These are phyloP conservation scores for Ctenopoma multispine DNA, from an alignment of 2,797 vertebrate genomes.

Conservation along the genomic window DNA sequence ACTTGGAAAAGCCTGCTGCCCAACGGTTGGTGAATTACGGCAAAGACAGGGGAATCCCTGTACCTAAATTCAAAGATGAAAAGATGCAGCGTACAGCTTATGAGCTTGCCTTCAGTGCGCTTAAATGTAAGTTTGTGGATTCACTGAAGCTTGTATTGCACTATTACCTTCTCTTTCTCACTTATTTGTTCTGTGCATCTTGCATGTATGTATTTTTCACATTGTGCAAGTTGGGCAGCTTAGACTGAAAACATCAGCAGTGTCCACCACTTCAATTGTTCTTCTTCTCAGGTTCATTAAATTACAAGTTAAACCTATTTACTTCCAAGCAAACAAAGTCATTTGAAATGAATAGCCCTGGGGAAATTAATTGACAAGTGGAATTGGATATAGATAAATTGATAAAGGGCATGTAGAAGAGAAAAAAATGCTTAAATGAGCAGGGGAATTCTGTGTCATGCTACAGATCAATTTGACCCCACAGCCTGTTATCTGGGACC, in stretches of 20 bases:
- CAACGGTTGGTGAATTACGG: constrained; percentile 84
- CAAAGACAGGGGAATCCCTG: constrained; percentile 43
- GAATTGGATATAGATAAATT: constrained; percentile 73
- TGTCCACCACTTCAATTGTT: constrained; percentile 28
- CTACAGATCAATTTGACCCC: constrained; percentile 76
- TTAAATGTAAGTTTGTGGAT: constrained; percentile 89
- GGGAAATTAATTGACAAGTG: constrained; percentile 58
- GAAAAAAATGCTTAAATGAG: constrained; percentile 53
- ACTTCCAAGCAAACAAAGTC: constrained; percentile 36
- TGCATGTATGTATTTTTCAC: background rate
- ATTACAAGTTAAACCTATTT: constrained; percentile 47
- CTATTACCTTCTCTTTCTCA: background rate
- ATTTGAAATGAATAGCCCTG: constrained; percentile 38
- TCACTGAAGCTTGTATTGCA: background rate
- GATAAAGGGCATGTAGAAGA: constrained; percentile 61
- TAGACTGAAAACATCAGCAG: constrained; percentile 6
- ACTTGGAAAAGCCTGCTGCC: constrained; percentile 79
- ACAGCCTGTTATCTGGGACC: constrained; percentile 73
- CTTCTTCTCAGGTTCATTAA: constrained; percentile 36
- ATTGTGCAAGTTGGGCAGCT: background rate
- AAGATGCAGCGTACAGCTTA: constrained; percentile 78
- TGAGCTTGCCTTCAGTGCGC: constrained; percentile 88
- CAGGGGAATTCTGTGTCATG: constrained; percentile 61
- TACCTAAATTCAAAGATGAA: constrained; percentile 77
- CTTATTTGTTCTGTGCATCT: background rate